These are phyloP conservation scores for Pollenia angustigena DNA, from an alignment of 2,888 invertebrate genomes.

Conservation along the genomic window DNA sequence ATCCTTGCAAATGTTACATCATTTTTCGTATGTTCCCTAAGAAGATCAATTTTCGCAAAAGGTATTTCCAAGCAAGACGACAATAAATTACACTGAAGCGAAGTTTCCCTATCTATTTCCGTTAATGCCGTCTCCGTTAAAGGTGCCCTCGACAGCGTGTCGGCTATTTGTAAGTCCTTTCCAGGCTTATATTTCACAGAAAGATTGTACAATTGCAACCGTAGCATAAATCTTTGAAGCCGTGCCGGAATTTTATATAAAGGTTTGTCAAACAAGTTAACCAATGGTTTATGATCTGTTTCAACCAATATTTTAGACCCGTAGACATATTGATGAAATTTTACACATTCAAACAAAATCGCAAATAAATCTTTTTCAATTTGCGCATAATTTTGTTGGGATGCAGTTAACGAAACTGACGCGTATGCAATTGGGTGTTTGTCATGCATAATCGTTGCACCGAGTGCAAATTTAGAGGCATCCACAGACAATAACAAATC, in stretches of 20 bases:
- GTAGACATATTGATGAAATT: neutral
- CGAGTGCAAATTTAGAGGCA: too few species aligned
- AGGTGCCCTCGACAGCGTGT: too few species aligned
- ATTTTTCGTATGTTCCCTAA: too few species aligned
- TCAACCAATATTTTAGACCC: neutral
- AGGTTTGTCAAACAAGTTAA: neutral
- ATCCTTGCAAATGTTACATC: too few species aligned
- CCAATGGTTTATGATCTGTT: slow-evolving; percentile 3
- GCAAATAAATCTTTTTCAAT: neutral
- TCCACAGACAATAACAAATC: too few species aligned
- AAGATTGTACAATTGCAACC: neutral
- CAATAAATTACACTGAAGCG: too few species aligned
- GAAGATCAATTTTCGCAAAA: too few species aligned
- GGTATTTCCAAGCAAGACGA: too few species aligned
- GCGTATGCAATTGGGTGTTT: neutral
- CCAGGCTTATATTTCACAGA: too few species aligned
- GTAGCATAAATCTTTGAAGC: neutral
- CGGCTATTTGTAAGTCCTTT: too few species aligned
- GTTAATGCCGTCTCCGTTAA: too few species aligned
- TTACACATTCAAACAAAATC: neutral
- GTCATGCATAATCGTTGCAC: neutral
- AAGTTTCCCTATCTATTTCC: too few species aligned
- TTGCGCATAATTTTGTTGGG: slow-evolving; percentile 1
- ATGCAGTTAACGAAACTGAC: neutral
- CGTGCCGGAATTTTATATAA: slow-evolving; percentile 7